phyloP scores from a whole-genome alignment of 2,113 vertebrate genomes.

The Phyllopteryx taeniolatus region DNA sequence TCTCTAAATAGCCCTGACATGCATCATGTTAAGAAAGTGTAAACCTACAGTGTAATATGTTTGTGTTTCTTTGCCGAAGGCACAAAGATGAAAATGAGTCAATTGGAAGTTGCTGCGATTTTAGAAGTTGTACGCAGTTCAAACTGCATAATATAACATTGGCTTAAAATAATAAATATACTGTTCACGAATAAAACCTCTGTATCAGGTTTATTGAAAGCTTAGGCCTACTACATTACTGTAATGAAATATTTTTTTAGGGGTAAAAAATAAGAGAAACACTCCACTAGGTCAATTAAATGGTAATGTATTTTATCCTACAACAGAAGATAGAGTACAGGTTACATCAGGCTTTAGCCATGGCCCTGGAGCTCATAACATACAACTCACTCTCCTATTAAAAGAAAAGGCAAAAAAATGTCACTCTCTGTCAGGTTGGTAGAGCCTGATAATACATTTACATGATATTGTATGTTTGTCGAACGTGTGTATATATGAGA shows the following conservation, averaged over 20 bases:
- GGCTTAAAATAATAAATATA: too few species aligned
- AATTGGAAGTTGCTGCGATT: background rate
- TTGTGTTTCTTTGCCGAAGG: background rate
- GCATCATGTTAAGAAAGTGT: background rate
- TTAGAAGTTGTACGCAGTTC: background rate
- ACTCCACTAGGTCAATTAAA: too few species aligned
- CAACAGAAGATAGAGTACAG: background rate
- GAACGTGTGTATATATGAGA: background rate
- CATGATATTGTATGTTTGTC: background rate
- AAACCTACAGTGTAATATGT: background rate
- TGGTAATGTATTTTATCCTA: background rate
- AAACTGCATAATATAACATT: too few species aligned
- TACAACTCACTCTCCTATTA: background rate
- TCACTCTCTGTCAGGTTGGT: background rate
- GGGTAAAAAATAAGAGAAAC: too few species aligned
- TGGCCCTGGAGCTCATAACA: background rate
- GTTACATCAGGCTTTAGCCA: background rate
- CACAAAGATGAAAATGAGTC: background rate
- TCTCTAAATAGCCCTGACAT: background rate
- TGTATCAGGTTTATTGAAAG: too few species aligned
- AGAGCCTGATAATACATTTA: background rate
- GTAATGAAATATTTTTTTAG: too few species aligned
- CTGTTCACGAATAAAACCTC: too few species aligned
- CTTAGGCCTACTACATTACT: background rate
- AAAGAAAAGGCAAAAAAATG: background rate